A percentile compares a stretch with the other conserved stretches of the same genome.
Conservation (phyloP, 2,888 invertebrate species). For the Xestia c-nigrum region DNA sequence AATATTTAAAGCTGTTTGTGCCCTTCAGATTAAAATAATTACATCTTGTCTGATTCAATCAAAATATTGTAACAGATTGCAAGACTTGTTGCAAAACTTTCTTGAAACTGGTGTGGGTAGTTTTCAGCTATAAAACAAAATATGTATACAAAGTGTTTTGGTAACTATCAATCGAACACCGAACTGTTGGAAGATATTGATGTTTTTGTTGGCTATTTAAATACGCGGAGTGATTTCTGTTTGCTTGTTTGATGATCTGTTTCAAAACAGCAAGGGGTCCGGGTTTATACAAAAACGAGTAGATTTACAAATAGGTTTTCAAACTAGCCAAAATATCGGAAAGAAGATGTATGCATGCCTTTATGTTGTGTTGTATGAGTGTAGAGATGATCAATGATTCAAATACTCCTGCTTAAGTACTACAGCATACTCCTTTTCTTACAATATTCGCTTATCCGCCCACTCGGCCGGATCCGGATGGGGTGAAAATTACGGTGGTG, state of each 20-base stretch:
- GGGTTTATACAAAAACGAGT: slow-evolving; percentile 3
- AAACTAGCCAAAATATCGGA: not conserved
- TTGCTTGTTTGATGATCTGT: slow-evolving; percentile 9
- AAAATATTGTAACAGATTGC: not conserved
- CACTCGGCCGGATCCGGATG: no score
- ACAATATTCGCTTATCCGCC: no score
- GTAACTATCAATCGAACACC: not conserved
- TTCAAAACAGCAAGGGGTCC: slow-evolving; percentile 7
- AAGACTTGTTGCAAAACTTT: slow-evolving; percentile 1
- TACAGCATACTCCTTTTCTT: no score
- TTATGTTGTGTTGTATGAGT: no score
- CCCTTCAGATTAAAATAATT: not conserved
- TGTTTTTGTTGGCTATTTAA: not conserved
- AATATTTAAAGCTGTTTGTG: no score
- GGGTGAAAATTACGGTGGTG: no score
- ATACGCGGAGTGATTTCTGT: not conserved
- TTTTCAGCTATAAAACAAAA: not conserved
- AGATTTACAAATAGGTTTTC: not conserved
- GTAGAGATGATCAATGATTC: not conserved
- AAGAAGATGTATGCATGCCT: not conserved
- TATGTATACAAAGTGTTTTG: not conserved
- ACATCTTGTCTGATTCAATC: not conserved
- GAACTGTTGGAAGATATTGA: slow-evolving; percentile 10
- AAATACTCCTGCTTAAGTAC: not conserved
- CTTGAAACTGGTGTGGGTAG: not conserved